phyloP scores from a whole-genome alignment of 2,113 vertebrate species.

The Callithrix jacchus region DNA sequence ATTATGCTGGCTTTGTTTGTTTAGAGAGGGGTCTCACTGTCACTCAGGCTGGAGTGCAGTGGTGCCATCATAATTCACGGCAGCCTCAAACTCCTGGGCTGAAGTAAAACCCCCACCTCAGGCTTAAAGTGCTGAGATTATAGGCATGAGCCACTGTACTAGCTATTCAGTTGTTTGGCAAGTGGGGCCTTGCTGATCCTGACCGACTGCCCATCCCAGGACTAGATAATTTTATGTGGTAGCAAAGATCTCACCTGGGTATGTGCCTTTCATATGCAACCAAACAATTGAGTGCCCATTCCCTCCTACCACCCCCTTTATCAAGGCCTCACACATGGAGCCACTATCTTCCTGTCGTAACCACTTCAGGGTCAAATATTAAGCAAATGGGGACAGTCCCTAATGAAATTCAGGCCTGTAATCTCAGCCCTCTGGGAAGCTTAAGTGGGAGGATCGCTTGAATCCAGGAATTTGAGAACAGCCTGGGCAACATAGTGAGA shows the following conservation, averaged over 20 bases:
- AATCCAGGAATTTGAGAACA: no score
- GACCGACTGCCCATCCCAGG: neutral
- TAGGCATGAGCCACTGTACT: no score
- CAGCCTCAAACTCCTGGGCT: no score
- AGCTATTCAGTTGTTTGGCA: neutral
- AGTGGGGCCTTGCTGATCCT: neutral
- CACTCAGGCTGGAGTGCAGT: no score
- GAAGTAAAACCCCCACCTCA: no score
- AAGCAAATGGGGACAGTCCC: neutral
- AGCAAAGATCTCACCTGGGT: neutral
- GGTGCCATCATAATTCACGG: no score
- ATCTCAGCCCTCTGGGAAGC: no score
- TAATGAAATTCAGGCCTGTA: neutral
- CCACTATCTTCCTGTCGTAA: neutral
- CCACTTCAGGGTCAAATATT: neutral
- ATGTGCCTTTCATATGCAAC: neutral
- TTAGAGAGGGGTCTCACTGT: no score
- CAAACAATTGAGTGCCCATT: neutral
- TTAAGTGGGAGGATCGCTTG: no score
- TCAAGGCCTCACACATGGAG: neutral
- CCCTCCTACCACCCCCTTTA: neutral
- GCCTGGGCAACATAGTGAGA: no score
- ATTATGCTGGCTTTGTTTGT: neutral
- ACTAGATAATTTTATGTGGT: neutral
- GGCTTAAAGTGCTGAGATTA: no score